These are phyloP conservation scores for Zaprionus tsacasi DNA, from an alignment of 1,140 invertebrate species.

Conservation along the genomic window DNA sequence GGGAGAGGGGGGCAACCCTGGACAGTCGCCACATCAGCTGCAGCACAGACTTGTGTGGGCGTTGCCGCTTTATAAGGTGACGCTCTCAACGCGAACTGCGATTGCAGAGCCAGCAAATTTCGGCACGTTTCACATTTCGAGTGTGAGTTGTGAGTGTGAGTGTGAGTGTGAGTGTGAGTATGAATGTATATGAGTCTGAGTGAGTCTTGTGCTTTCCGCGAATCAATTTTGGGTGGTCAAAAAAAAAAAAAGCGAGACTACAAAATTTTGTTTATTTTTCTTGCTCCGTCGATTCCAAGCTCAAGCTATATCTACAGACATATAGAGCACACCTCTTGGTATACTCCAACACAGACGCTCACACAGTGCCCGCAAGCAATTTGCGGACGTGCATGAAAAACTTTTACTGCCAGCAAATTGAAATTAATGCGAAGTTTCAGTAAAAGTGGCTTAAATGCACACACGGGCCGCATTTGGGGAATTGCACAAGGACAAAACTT, in stretches of 20 bases:
- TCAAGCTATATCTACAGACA: not conserved
- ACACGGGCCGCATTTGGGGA: slow-evolving; percentile 83
- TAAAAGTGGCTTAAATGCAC: slow-evolving; percentile 84
- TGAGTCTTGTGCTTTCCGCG: slow-evolving; percentile 73
- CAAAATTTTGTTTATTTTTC: slow-evolving; percentile 45
- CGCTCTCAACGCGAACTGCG: slow-evolving; percentile 23
- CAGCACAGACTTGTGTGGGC: slow-evolving; percentile 52
- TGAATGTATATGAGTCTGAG: not conserved
- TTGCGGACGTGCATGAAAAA: slow-evolving; percentile 82
- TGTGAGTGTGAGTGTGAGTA: not conserved
- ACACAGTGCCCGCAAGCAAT: slow-evolving; percentile 65
- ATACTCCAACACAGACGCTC: slow-evolving; percentile 36
- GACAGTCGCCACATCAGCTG: slow-evolving; percentile 41
- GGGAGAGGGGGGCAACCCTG: slow-evolving; percentile 2
- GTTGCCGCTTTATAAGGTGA: slow-evolving; percentile 60
- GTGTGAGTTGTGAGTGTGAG: not conserved
- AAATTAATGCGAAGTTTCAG: slow-evolving; percentile 83
- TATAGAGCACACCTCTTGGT: slow-evolving; percentile 53
- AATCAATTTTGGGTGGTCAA: slow-evolving; percentile 71
- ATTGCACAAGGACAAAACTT: slow-evolving; percentile 57
- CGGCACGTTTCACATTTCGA: slow-evolving; percentile 73
- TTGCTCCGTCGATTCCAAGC: not conserved
- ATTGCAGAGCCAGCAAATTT: slow-evolving; percentile 67
- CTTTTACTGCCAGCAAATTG: slow-evolving; percentile 83
- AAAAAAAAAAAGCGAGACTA: slow-evolving; percentile 26